phyloP scores from a whole-genome alignment of 2,888 invertebrate species.

The Eupithecia centaureata region DNA sequence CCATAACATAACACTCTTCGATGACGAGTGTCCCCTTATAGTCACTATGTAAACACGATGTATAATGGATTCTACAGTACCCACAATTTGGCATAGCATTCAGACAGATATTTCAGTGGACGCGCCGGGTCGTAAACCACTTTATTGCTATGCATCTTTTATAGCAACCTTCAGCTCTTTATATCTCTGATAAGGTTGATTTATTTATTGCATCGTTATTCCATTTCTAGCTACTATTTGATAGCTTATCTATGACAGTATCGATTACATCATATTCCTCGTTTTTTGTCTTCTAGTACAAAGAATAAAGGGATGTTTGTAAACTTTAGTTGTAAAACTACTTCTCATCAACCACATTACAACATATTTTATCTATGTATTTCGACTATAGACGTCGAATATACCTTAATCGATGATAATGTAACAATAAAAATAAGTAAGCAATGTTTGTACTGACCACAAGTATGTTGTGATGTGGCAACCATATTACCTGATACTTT shows the following conservation, averaged over 20 bases:
- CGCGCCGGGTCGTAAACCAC: conserved; percentile 34
- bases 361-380: background rate
- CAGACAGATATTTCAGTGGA: conserved; percentile 39
- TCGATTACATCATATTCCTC: conserved; percentile 24
- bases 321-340: background rate
- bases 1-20: background rate
- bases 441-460: background rate
- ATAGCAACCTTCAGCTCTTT: conserved; percentile 25
- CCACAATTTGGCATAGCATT: conserved; percentile 43
- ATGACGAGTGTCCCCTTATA: background rate
- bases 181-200: conserved; percentile 33
- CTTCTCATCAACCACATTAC: background rate
- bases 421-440: background rate
- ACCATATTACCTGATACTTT: background rate
- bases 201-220: conserved; percentile 35
- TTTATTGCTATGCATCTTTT: conserved; percentile 33
- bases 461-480: background rate
- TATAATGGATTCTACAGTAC: background rate
- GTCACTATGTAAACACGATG: background rate
- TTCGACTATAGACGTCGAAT: background rate
- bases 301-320: background rate
- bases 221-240: conserved; percentile 26
- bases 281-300: conserved; percentile 14
- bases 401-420: background rate
- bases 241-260: conserved; percentile 34